Conservation (phyloP, 1,140 invertebrate genomes). For the Pseudoatta argentina region DNA sequence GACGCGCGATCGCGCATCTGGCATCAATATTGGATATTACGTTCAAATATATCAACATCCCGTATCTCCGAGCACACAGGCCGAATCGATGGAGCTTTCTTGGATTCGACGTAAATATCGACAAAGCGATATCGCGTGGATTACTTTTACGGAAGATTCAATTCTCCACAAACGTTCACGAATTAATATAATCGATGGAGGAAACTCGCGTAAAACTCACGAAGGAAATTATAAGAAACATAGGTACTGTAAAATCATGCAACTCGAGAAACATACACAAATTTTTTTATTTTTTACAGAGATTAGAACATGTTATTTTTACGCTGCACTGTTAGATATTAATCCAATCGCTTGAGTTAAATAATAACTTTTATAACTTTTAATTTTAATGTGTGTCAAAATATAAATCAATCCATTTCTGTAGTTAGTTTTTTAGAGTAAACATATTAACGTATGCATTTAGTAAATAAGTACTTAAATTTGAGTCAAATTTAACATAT, state of each 20-base stretch:
- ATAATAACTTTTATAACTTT: no score
- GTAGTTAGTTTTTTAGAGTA: no score
- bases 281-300: no score
- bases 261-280: neutral
- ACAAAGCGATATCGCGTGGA: neutral
- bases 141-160: neutral
- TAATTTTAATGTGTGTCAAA: no score
- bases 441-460: no score
- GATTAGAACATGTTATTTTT: no score
- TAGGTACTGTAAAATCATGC: neutral
- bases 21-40: neutral
- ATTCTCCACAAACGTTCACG: neutral
- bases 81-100: neutral
- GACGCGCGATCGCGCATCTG: constrained; percentile 47
- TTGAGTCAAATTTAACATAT: no score
- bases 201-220: neutral
- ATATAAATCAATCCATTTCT: no score
- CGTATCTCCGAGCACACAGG: neutral
- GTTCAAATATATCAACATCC: neutral
- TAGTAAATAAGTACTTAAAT: no score
- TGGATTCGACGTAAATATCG: constrained; percentile 15
- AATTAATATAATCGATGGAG: neutral
- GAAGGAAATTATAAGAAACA: constrained; percentile 23
- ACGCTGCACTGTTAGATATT: no score
- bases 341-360: no score